Percentiles rank a stretch among this genome's conserved stretches.
Evolutionary conservation across 2,797 vertebrate genomes (phyloP).

Genomic region (Syngnathus acus): DNA sequence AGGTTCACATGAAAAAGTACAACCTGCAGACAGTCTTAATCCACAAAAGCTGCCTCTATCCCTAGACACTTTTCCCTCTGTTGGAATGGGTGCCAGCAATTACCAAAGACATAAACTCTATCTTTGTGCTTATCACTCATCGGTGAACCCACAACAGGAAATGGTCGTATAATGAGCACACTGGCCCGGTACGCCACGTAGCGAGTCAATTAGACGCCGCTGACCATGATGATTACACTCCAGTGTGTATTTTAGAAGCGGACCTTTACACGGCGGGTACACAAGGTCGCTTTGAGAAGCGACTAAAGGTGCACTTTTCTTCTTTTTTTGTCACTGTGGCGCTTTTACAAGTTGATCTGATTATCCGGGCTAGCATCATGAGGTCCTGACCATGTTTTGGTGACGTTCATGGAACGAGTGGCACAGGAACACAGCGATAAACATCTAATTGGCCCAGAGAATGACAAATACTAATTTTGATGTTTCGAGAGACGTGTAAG

Average conservation of each 20-base stretch:
- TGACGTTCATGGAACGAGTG: constrained; percentile 40
- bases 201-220: constrained; percentile 57
- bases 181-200: constrained; percentile 49
- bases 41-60: constrained; percentile 18
- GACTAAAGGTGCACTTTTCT: constrained; percentile 44
- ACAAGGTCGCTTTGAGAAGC: constrained; percentile 47
- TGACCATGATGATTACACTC: constrained; percentile 44
- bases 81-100: constrained; percentile 21
- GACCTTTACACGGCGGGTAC: constrained; percentile 41
- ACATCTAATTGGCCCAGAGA: constrained; percentile 52
- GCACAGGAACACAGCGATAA: constrained; percentile 53
- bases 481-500: neutral
- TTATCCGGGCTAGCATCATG: constrained; percentile 27
- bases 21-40: neutral
- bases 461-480: constrained; percentile 2
- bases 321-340: constrained; percentile 2
- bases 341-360: constrained; percentile 58
- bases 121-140: constrained; percentile 62
- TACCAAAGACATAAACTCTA: constrained; percentile 39
- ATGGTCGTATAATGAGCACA: constrained; percentile 60
- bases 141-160: constrained; percentile 58
- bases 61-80: constrained; percentile 27
- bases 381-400: constrained; percentile 31
- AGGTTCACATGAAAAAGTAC: neutral
- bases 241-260: constrained; percentile 56